phyloP scores from a whole-genome alignment of 1,140 invertebrate genomes.

The Drosophila watanabei region DNA sequence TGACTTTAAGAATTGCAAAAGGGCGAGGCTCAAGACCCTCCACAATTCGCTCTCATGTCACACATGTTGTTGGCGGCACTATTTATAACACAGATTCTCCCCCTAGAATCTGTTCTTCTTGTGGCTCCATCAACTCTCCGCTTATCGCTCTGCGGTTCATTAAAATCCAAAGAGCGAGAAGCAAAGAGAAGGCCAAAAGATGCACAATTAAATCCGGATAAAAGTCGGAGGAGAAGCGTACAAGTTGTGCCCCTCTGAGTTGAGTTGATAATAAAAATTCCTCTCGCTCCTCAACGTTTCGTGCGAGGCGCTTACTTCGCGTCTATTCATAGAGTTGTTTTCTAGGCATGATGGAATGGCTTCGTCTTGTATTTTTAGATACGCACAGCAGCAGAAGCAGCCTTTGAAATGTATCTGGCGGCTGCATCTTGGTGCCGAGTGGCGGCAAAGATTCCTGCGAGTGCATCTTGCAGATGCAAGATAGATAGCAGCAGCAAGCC shows the following conservation, averaged over 20 bases:
- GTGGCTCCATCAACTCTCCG: conserved; percentile 21
- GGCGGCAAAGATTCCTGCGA: conserved; percentile 5
- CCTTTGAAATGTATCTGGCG: conserved; percentile 40
- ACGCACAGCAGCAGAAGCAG: conserved; percentile 20
- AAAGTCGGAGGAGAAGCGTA: conserved; percentile 11
- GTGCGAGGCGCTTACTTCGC: conserved; percentile 15
- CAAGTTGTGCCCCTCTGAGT: not conserved
- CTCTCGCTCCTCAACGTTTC: conserved; percentile 18
- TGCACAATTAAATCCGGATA: conserved; percentile 35
- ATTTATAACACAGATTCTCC: conserved; percentile 24
- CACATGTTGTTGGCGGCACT: conserved; percentile 20
- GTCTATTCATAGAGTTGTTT: conserved; percentile 41
- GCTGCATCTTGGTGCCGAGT: conserved; percentile 20
- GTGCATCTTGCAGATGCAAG: conserved; percentile 9
- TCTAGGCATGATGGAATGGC: conserved; percentile 39
- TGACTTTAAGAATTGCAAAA: conserved; percentile 26
- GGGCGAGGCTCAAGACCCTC: conserved; percentile 11
- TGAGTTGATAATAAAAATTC: conserved; percentile 44
- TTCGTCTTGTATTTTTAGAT: conserved; percentile 32
- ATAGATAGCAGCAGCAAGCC: not conserved
- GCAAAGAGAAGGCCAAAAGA: conserved; percentile 20
- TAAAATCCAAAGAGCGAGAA: conserved; percentile 19
- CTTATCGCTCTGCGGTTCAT: conserved; percentile 37
- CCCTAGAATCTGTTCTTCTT: conserved; percentile 1
- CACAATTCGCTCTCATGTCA: conserved; percentile 24